These are phyloP conservation scores for Lycorma delicatula DNA, from an alignment of 1,140 invertebrate genomes.

Conservation along the genomic window DNA sequence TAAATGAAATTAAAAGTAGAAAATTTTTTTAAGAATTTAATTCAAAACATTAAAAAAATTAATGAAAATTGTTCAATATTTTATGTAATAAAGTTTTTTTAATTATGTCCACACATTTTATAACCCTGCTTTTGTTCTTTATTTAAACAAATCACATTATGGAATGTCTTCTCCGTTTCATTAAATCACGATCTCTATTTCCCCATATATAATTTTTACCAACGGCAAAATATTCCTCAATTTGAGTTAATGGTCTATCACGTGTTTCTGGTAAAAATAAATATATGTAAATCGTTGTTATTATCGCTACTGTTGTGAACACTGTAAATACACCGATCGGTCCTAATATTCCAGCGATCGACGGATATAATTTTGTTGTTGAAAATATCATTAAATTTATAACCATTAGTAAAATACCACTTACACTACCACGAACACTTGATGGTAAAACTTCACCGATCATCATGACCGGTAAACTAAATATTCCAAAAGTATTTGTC, in stretches of 20 bases:
- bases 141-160: no score
- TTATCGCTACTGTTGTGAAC: slow-evolving; percentile 39
- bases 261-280: slow-evolving; percentile 47
- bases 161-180: no score
- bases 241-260: slow-evolving; percentile 42
- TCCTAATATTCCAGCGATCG: slow-evolving; percentile 29
- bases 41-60: no score
- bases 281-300: slow-evolving; percentile 39
- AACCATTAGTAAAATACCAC: slow-evolving; percentile 23
- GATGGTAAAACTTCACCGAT: slow-evolving; percentile 45
- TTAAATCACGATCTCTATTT: slow-evolving; percentile 13
- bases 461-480: slow-evolving; percentile 60
- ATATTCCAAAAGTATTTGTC: slow-evolving; percentile 59
- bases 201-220: slow-evolving; percentile 23
- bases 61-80: no score
- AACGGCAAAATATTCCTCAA: slow-evolving; percentile 30
- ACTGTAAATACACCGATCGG: slow-evolving; percentile 22
- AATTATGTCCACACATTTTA: no score
- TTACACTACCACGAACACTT: slow-evolving; percentile 18
- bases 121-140: no score
- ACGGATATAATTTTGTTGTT: slow-evolving; percentile 38
- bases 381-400: slow-evolving; percentile 34
- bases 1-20: no score
- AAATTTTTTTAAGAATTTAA: no score
- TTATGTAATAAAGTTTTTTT: no score